phyloP scores from a whole-genome alignment of 1,140 invertebrate species.

The Pissodes strobi region DNA sequence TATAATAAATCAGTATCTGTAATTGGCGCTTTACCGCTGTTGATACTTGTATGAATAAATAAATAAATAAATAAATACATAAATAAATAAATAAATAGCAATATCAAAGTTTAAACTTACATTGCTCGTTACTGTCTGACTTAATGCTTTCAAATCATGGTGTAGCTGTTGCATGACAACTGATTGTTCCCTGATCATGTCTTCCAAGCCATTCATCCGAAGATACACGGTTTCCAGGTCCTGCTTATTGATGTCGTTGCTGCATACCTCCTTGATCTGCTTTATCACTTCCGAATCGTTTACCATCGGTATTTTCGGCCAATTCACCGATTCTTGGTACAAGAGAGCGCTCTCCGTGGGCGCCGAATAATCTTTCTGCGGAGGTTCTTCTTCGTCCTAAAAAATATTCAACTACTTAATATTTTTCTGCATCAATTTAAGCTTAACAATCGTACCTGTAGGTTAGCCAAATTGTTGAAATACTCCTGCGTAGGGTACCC shows the following conservation, averaged over 20 bases:
- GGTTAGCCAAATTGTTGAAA: slow-evolving; percentile 48
- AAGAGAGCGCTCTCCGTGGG: slow-evolving; percentile 11
- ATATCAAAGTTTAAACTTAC: no score
- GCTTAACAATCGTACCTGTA: slow-evolving; percentile 31
- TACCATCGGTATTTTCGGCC: slow-evolving; percentile 58
- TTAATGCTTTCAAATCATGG: slow-evolving; percentile 51
- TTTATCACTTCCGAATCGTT: slow-evolving; percentile 42
- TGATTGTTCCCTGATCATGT: slow-evolving; percentile 51
- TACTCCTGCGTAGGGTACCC: slow-evolving; percentile 48
- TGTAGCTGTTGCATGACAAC: slow-evolving; percentile 54
- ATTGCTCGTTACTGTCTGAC: slow-evolving; percentile 49
- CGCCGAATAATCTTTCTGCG: slow-evolving; percentile 35
- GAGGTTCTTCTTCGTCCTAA: slow-evolving; percentile 25
- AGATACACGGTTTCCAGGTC: slow-evolving; percentile 46
- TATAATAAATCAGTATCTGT: no score
- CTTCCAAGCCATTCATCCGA: slow-evolving; percentile 46
- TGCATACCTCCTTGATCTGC: slow-evolving; percentile 12
- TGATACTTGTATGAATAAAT: no score
- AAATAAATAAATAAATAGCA: no score
- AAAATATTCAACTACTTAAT: no score
- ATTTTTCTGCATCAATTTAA: neutral
- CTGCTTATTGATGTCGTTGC: slow-evolving; percentile 31
- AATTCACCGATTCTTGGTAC: slow-evolving; percentile 30
- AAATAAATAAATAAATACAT: no score
- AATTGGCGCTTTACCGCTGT: no score